These are phyloP conservation scores for Xiphophorus birchmanni DNA, from an alignment of 2,797 vertebrate species.

Conservation along the genomic window DNA sequence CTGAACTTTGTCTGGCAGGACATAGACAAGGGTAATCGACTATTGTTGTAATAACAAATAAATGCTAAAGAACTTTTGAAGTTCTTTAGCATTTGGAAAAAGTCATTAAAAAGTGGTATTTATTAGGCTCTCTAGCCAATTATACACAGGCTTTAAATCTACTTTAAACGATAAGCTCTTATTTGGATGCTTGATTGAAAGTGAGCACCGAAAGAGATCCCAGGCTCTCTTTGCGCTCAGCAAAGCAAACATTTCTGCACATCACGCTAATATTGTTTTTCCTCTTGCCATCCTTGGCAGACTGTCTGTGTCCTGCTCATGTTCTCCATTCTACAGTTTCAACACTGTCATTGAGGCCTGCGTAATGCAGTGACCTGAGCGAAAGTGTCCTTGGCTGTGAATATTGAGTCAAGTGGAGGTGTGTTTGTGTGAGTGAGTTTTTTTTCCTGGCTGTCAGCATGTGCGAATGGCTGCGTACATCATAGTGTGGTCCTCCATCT, in stretches of 20 bases:
- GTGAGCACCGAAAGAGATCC: constrained; percentile 45
- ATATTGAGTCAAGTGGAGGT: constrained; percentile 63
- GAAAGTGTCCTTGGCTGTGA: constrained; percentile 61
- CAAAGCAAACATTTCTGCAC: constrained; percentile 50
- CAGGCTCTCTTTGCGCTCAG: constrained; percentile 47
- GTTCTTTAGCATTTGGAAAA: constrained; percentile 53
- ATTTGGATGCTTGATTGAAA: constrained; percentile 46
- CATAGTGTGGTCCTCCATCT: constrained; percentile 40
- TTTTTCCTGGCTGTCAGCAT: constrained; percentile 47
- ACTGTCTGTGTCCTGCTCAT: constrained; percentile 48
- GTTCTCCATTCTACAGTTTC: constrained; percentile 50
- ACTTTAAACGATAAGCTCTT: constrained; percentile 44
- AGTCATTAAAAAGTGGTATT: constrained; percentile 52
- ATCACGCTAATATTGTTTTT: constrained; percentile 53
- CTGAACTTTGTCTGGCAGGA: constrained; percentile 54
- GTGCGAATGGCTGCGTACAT: constrained; percentile 46
- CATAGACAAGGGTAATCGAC: background rate
- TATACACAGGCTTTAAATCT: background rate
- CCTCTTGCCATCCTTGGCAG: constrained; percentile 50
- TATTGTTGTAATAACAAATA: background rate
- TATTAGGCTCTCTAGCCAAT: constrained; percentile 38
- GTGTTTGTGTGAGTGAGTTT: constrained; percentile 27
- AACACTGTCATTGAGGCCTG: constrained; percentile 60
- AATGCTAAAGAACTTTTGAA: background rate
- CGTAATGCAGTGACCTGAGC: constrained; percentile 51